Percentiles rank a stretch among this genome's conserved stretches.
Conservation (phyloP, 2,888 invertebrate species). For the Girardia tigrina region DNA sequence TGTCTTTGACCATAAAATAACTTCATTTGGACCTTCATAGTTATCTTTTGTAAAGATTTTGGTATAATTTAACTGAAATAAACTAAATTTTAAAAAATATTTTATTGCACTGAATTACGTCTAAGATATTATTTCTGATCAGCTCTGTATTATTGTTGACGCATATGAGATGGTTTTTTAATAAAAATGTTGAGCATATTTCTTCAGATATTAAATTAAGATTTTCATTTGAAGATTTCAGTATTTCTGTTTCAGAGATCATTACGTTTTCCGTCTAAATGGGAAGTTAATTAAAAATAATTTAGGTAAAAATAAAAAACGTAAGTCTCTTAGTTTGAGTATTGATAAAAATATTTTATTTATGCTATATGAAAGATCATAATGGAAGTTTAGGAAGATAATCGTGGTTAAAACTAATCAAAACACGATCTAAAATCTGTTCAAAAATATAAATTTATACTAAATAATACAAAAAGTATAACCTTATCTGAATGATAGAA, state of each 20-base stretch:
- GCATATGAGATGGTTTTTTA: background rate
- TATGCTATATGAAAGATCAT: too few species aligned
- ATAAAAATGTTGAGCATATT: background rate
- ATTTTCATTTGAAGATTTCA: background rate
- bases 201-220: background rate
- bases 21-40: background rate
- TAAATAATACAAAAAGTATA: too few species aligned
- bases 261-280: background rate
- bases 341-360: too few species aligned
- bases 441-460: too few species aligned
- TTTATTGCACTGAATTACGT: background rate
- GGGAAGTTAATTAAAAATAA: too few species aligned
- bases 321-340: too few species aligned
- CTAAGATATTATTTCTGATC: background rate
- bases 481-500: too few species aligned
- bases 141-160: background rate
- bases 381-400: too few species aligned
- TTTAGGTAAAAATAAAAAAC: too few species aligned
- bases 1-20: background rate
- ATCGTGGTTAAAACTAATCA: too few species aligned
- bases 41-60: slow-evolving; percentile 1
- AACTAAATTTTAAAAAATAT: background rate
- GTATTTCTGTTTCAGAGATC: background rate
- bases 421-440: too few species aligned
- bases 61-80: background rate